Evolutionary conservation across 2,888 invertebrate species (phyloP).

Genomic region (Patella ulyssiponensis): DNA sequence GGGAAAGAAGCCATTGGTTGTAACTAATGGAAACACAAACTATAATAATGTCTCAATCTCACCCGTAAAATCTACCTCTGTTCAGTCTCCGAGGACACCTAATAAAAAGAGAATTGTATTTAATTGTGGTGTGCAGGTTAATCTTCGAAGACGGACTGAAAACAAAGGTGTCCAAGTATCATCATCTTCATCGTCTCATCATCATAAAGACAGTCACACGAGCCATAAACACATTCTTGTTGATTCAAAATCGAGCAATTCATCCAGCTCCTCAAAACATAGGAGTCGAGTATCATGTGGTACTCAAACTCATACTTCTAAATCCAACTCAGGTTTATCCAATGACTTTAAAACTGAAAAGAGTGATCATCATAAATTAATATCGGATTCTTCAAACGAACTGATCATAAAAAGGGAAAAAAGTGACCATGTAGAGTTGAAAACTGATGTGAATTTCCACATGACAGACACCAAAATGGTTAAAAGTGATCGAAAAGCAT

Average conservation of each 20-base stretch:
- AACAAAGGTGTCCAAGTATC: conserved; percentile 53
- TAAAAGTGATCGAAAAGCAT: neutral
- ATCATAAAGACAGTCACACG: neutral
- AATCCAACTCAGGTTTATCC: neutral
- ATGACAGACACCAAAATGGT: neutral
- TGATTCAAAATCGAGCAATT: neutral
- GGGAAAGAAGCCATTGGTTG: neutral
- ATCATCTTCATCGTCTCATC: conserved; percentile 9
- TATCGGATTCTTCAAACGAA: neutral
- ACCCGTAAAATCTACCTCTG: neutral
- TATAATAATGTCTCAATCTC: neutral
- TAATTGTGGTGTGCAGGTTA: conserved; percentile 63
- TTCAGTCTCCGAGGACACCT: conserved; percentile 27
- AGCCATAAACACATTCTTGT: no score
- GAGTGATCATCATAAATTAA: neutral
- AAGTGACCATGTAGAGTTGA: neutral
- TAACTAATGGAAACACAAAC: neutral
- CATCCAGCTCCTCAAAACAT: neutral
- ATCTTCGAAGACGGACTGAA: conserved; percentile 51
- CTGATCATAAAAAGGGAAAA: neutral
- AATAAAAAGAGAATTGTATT: conserved; percentile 44
- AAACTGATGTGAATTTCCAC: neutral
- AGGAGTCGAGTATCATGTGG: neutral
- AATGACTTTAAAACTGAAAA: neutral
- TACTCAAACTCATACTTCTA: neutral